Conservation (phyloP, 2,797 vertebrate species). For the Australoheros facetus region DNA sequence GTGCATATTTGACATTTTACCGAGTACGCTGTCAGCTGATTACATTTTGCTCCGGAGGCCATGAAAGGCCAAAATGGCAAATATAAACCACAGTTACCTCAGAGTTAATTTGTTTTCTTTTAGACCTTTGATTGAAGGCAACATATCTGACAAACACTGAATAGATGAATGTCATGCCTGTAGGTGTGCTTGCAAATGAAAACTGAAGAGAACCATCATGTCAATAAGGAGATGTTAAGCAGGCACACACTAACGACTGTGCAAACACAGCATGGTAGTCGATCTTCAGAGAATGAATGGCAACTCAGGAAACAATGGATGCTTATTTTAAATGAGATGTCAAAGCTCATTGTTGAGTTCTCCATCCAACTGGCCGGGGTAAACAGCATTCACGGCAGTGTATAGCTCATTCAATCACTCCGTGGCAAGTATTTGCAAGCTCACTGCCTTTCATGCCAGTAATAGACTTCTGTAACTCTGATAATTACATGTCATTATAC, state of each 20-base stretch:
- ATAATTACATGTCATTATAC: constrained; percentile 65
- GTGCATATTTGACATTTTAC: constrained; percentile 58
- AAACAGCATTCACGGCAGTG: constrained; percentile 65
- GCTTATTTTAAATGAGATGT: constrained; percentile 54
- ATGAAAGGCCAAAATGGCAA: constrained; percentile 7
- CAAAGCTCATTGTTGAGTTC: constrained; percentile 52
- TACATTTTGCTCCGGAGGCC: constrained; percentile 5
- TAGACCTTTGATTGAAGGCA: neutral
- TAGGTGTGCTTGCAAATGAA: constrained; percentile 5
- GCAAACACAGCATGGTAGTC: constrained; percentile 46
- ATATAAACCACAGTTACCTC: neutral
- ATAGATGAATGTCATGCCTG: neutral
- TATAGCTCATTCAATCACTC: constrained; percentile 45
- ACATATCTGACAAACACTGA: neutral
- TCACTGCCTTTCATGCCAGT: constrained; percentile 38
- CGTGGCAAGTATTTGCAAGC: constrained; percentile 60
- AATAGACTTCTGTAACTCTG: constrained; percentile 45
- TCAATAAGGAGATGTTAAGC: constrained; percentile 28
- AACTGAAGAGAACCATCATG: constrained; percentile 13
- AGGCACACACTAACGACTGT: constrained; percentile 26
- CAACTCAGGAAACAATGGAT: constrained; percentile 58
- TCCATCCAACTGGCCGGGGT: constrained; percentile 37
- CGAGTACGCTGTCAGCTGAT: constrained; percentile 33
- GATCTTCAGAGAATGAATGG: constrained; percentile 48
- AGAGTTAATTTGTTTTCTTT: neutral